Evolutionary conservation across 2,797 vertebrate species (phyloP), one percentile per base, ranked within the genome.

Genomic region (Chloroceryle amazona): DNA sequence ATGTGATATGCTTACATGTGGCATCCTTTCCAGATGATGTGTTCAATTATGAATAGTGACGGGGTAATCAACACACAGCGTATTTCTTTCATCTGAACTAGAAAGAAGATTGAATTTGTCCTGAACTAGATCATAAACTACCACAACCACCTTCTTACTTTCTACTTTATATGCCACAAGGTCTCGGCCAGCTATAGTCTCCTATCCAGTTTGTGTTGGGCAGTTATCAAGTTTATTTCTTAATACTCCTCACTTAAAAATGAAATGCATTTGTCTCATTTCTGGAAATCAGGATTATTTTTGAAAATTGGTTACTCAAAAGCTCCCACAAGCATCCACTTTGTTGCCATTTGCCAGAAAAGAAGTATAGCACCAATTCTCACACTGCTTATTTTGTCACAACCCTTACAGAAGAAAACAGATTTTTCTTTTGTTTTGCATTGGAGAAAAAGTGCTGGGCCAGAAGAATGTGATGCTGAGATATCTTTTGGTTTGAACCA

Each of bases 1-100:
- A 90, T 76, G 96, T 78, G 85, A 93, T 97, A 78, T 72, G 92
- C 93, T 96, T 96, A 92, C 92, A 63, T 78, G 92, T 91, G 86
- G 83, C 81, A 82, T 85, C 88, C 47, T 83, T 97, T 97, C 84
- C 90, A 81, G 81, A 66, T 70, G 94, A 92, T 81, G 67, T 44
- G 37, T 79, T 97, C 73, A 91, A 4, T 75, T 83, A 55, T 89
- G 81, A 71, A 60, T 25, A 46, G 35, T 39, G 58, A 44, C 88
- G 61, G 55, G 73, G 87, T 65, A 90, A 95, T 92, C 86, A 96
- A 76, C 73, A 65, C 61, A 62, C 41, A 73, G 8, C 13, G 28
- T 14, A 54, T 67, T 79, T 90, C 78, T 90, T 84, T 90, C 28
- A 46, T 91, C 66, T 84, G 55, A 81, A 73, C 39, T 22, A 81